Percentiles rank a stretch among this genome's conserved stretches.
Conservation (phyloP, 64 coral and sea anemone genomes). For the Dendrophyllia cribrosa region DNA sequence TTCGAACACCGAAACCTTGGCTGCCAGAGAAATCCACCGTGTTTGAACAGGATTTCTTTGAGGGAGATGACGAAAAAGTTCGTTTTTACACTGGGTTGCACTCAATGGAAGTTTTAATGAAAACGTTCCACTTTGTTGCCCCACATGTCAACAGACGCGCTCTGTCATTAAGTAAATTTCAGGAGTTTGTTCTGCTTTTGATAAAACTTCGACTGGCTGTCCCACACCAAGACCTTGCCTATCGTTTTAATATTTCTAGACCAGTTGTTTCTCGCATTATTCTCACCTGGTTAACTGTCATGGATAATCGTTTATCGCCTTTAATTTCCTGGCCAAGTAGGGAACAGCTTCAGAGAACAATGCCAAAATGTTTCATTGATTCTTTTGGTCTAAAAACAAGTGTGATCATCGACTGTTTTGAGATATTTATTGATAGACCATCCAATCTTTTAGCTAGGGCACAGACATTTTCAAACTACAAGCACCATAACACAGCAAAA, state of each 20-base stretch:
- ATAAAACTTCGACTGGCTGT: conserved; percentile 10
- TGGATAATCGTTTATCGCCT: neutral
- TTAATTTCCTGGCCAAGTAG: conserved; percentile 14
- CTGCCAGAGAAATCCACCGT: neutral
- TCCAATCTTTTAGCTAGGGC: too few species aligned
- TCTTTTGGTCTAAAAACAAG: too few species aligned
- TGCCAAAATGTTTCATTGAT: conserved; percentile 7
- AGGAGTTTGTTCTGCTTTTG: neutral
- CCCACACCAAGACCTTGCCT: conserved; percentile 3
- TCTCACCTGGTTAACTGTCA: conserved; percentile 12
- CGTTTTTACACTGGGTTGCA: neutral
- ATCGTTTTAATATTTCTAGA: conserved; percentile 2
- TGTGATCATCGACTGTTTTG: too few species aligned
- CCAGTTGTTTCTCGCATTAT: conserved; percentile 14
- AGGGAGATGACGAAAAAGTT: neutral
- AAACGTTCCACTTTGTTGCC: neutral
- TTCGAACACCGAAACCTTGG: too few species aligned
- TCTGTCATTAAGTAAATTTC: neutral
- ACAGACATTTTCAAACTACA: too few species aligned
- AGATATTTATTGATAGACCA: too few species aligned
- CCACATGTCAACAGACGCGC: neutral
- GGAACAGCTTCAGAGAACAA: neutral
- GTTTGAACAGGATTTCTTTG: neutral
- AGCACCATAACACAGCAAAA: too few species aligned
- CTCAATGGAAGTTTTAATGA: neutral